Conservation (phyloP, 2,113 vertebrate genomes). For the Ceyx margarethae region DNA sequence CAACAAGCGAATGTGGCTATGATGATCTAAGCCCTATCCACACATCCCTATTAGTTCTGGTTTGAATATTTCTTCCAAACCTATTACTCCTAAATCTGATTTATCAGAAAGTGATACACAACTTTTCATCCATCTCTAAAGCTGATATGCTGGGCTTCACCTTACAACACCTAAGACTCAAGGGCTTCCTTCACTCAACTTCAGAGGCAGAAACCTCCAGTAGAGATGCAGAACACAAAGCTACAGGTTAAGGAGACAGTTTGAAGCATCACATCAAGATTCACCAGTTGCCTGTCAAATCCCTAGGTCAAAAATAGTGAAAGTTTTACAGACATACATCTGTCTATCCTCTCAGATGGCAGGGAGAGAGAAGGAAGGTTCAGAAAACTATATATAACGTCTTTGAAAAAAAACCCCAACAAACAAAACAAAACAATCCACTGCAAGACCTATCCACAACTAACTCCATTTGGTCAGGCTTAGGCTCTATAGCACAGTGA, state of each 20-base stretch:
- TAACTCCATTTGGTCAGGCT: not conserved
- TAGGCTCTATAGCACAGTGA: not conserved
- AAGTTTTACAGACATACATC: not conserved
- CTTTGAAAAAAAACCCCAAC: not conserved
- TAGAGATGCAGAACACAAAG: not conserved
- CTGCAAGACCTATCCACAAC: not conserved
- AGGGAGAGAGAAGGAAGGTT: not conserved
- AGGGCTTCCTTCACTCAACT: not conserved
- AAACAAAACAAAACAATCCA: no score
- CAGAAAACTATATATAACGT: not conserved
- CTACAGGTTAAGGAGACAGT: not conserved
- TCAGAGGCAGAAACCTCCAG: not conserved
- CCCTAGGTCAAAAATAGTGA: not conserved
- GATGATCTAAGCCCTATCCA: not conserved
- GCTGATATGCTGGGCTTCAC: not conserved
- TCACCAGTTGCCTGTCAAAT: not conserved
- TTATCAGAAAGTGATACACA: not conserved
- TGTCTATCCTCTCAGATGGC: not conserved
- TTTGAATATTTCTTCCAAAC: not conserved
- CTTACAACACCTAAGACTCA: not conserved
- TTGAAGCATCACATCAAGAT: not conserved
- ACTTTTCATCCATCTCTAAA: not conserved
- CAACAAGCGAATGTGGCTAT: not conserved
- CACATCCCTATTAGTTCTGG: not conserved
- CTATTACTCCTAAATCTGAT: not conserved